Evolutionary conservation across 2,113 vertebrate species (phyloP), one percentile per base, ranked within the genome.

Genomic region (Stigmatopora argus): DNA sequence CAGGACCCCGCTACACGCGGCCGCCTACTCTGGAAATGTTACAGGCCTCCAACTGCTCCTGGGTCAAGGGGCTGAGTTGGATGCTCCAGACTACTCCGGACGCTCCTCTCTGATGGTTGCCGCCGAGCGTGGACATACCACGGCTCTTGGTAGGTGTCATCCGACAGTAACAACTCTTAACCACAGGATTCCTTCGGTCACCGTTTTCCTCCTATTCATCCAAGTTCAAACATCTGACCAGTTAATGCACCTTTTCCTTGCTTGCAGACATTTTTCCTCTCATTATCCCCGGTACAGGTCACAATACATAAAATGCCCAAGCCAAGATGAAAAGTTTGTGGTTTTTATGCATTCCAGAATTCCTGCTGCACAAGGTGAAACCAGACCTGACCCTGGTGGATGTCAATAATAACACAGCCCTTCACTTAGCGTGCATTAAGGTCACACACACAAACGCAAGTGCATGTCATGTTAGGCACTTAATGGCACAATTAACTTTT

Each of bases 371-470:
- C 81, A 92, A 92, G 72, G 93, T 90, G 7, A 95, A 95, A 88
- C 93, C 94, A 38, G 94, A 98, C 78, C 90, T 96, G 75, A 92
- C 92, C 75, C 90, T 96, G 88, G 90, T 94, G 90, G 96, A 99
- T 74, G 88, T 91, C 88, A 94, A 93, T 88, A 94, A 94, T 89
- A 98, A 98, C 91, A 98, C 96, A 52, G 95, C 94, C 86, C 94
- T 99, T 85, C 96, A 99, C 89, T 88, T 98, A 89, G 96, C 96
- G 86, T 99, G 96, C 90, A 95, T 90, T 91, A 95, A 96, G 94
- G 96, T 98, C 66, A 65, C 66, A 71, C 5, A 74, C 59, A 57
- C 52, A 72, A 64, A 71, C 64, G 70, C 55, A 62, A 11, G 46
- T 58, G 38, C 60, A 70, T 65, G 52, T 41, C 48, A 10, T 72